Percentiles rank a stretch among this genome's conserved stretches.
These are phyloP conservation scores for Phenacoccus solenopsis DNA, from an alignment of 1,140 invertebrate species.

Conservation along the genomic window DNA sequence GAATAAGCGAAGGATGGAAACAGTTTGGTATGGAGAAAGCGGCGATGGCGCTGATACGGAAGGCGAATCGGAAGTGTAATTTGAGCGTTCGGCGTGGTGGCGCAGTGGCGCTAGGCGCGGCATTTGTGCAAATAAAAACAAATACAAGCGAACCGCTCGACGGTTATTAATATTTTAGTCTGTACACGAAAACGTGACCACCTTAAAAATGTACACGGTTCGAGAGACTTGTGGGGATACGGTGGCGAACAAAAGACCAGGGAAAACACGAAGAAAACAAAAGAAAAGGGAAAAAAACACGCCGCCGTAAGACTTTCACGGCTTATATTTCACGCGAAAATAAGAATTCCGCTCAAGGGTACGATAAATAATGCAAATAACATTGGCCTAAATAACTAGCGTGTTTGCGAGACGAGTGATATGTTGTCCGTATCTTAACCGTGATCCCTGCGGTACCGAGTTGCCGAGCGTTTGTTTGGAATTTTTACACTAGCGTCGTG, in stretches of 20 bases:
- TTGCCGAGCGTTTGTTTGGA: background rate
- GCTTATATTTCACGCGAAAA: background rate
- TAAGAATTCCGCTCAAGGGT: background rate
- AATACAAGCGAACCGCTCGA: background rate
- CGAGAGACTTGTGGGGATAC: background rate
- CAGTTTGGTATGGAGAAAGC: no score
- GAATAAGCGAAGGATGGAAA: background rate
- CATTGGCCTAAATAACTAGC: background rate
- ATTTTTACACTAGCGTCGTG: background rate
- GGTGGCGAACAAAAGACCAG: background rate
- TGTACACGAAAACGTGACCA: background rate
- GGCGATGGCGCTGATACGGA: no score
- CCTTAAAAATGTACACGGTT: background rate
- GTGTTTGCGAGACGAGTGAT: background rate
- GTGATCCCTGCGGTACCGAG: background rate
- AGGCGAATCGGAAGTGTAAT: background rate
- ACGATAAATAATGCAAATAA: slow-evolving; percentile 3
- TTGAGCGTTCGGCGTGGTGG: background rate
- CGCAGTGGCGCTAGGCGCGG: no score
- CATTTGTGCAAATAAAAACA: background rate
- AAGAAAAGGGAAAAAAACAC: background rate
- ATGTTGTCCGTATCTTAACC: background rate
- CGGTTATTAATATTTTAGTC: background rate
- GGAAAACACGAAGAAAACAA: background rate
- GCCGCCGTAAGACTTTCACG: background rate